Evolutionary conservation across 2,113 vertebrate genomes (phyloP).

Genomic region (Trematomus loennbergii): DNA sequence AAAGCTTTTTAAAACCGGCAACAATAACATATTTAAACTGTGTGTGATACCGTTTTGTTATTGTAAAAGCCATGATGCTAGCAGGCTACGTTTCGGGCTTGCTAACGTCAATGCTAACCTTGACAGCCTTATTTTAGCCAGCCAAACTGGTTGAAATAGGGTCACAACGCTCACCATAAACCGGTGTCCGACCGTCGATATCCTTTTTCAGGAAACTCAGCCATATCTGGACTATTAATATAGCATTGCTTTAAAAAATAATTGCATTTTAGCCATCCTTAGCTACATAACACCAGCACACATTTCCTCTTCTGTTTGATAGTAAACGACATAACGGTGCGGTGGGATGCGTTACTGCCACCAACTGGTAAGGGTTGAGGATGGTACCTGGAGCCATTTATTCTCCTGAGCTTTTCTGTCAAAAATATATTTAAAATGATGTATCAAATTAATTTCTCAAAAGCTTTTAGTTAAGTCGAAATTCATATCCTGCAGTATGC

Average conservation of each 20-base stretch:
- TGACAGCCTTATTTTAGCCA: not conserved
- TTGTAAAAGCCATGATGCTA: not conserved
- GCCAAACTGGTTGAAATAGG: not conserved
- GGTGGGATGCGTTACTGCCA: slow-evolving; percentile 2
- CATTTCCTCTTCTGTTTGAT: slow-evolving; percentile 19
- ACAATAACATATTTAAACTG: not conserved
- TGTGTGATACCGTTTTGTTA: not conserved
- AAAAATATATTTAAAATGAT: not conserved
- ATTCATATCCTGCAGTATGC: not conserved
- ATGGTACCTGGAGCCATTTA: not conserved
- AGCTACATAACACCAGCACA: not conserved
- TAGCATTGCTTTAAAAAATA: not conserved
- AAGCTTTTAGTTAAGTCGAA: not conserved
- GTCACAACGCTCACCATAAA: slow-evolving; percentile 53
- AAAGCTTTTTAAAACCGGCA: not conserved
- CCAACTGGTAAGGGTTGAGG: not conserved
- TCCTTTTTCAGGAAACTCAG: not conserved
- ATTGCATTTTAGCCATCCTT: no score
- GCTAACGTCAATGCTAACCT: slow-evolving; percentile 29
- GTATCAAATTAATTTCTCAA: not conserved
- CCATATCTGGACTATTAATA: slow-evolving; percentile 28
- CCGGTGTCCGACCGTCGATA: not conserved
- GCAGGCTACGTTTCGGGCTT: not conserved
- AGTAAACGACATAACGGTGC: not conserved
- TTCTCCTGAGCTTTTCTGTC: not conserved